These are phyloP conservation scores for Liodrosophila aerea DNA, from an alignment of 2,888 invertebrate genomes.

Conservation along the genomic window DNA sequence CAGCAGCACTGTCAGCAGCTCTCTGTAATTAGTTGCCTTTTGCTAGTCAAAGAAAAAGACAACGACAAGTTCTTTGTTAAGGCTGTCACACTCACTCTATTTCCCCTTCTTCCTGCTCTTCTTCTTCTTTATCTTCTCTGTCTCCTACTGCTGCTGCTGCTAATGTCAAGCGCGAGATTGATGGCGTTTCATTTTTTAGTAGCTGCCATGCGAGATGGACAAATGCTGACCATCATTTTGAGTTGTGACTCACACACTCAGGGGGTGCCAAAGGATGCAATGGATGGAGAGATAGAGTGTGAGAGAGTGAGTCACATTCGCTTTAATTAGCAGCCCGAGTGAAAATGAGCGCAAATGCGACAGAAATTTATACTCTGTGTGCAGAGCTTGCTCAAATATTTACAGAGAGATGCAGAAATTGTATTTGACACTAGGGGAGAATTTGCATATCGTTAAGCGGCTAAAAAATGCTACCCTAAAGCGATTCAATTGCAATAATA, in stretches of 20 bases:
- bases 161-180: conserved; percentile 64
- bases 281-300: no score
- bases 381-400: conserved; percentile 14
- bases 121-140: conserved; percentile 1
- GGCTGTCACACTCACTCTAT: conserved; percentile 14
- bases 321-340: conserved; percentile 49
- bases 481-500: conserved; percentile 31
- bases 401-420: conserved; percentile 8
- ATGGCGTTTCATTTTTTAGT: conserved; percentile 66
- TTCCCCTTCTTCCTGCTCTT: not conserved
- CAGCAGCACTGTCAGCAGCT: conserved; percentile 40
- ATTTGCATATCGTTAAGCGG: conserved; percentile 19
- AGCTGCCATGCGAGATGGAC: conserved; percentile 57
- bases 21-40: conserved; percentile 66
- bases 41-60: no score
- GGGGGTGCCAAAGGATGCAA: no score
- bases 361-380: not conserved
- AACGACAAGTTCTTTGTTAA: no score
- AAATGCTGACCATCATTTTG: conserved; percentile 57
- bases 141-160: conserved; percentile 23
- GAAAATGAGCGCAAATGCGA: conserved; percentile 5
- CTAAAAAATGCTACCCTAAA: conserved; percentile 1
- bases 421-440: conserved; percentile 1
- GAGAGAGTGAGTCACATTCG: conserved; percentile 17
- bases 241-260: conserved; percentile 24